A percentile compares a stretch with the other conserved stretches of the same genome.
These are phyloP conservation scores for Bovichtus diacanthus DNA, from an alignment of 2,797 vertebrate genomes.

Conservation along the genomic window DNA sequence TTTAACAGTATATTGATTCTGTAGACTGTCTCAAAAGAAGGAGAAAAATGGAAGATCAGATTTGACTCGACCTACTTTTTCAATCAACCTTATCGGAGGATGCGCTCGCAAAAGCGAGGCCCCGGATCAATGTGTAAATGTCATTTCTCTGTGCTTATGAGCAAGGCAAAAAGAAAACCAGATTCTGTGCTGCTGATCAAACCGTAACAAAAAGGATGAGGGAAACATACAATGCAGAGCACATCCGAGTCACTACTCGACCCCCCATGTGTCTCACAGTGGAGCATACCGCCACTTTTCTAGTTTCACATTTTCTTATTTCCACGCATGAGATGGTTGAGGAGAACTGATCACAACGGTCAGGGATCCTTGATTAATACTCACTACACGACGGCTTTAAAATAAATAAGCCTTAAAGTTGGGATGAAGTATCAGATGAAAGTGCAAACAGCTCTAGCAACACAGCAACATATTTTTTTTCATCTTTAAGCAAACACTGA, in stretches of 20 bases:
- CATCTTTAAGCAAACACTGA: conserved; percentile 25
- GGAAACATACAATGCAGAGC: conserved; percentile 20
- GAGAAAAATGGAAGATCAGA: conserved; percentile 77
- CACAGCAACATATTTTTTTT: conserved; percentile 30
- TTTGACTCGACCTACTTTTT: conserved; percentile 49
- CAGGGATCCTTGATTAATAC: conserved; percentile 30
- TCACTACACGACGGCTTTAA: conserved; percentile 32
- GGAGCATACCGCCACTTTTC: conserved; percentile 10
- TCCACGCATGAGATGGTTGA: conserved; percentile 26
- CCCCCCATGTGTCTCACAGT: conserved; percentile 7
- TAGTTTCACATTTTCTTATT: conserved; percentile 49
- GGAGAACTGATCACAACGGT: conserved; percentile 35
- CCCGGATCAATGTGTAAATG: conserved; percentile 39
- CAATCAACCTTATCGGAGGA: conserved; percentile 27
- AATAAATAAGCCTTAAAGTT: conserved; percentile 44
- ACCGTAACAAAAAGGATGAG: conserved; percentile 17
- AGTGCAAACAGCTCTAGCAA: conserved; percentile 58
- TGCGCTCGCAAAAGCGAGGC: conserved; percentile 36
- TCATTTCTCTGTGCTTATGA: conserved; percentile 37
- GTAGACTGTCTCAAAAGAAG: conserved; percentile 45
- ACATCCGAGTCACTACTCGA: conserved; percentile 2
- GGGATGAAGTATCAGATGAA: conserved; percentile 51
- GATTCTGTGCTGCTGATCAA: conserved; percentile 21
- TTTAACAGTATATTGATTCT: conserved; percentile 52
- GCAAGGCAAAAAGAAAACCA: conserved; percentile 29